Percentiles rank a stretch among this genome's conserved stretches.
Conservation (phyloP, 2,888 invertebrate species). For the Aproaerema taeniolella region DNA sequence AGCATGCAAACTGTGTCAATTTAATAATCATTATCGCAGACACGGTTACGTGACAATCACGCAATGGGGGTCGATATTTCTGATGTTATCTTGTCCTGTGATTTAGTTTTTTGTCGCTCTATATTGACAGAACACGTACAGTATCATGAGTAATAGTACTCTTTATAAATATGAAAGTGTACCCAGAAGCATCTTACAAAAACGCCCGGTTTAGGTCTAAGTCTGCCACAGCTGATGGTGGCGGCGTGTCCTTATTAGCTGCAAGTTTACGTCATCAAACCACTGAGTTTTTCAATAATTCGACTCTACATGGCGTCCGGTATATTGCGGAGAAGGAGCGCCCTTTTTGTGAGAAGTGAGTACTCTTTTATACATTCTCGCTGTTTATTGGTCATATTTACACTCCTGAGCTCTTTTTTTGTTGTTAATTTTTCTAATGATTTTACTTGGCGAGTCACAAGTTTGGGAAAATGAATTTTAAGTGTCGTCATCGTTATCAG, state of each 20-base stretch:
- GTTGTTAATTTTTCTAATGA: too few species aligned
- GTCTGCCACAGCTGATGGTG: slow-evolving; percentile 31
- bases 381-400: too few species aligned
- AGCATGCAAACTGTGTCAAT: not conserved
- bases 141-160: not conserved
- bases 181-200: slow-evolving; percentile 40
- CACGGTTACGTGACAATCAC: slow-evolving; percentile 14
- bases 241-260: slow-evolving; percentile 62
- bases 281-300: slow-evolving; percentile 85
- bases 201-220: slow-evolving; percentile 28
- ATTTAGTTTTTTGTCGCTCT: slow-evolving; percentile 27
- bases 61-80: slow-evolving; percentile 40
- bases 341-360: slow-evolving; percentile 86
- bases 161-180: slow-evolving; percentile 44
- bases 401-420: too few species aligned
- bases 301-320: slow-evolving; percentile 86
- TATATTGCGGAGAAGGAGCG: slow-evolving; percentile 86
- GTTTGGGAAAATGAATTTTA: too few species aligned
- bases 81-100: slow-evolving; percentile 48
- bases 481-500: too few species aligned
- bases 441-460: too few species aligned
- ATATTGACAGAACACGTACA: not conserved
- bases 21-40: not conserved
- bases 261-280: slow-evolving; percentile 84
- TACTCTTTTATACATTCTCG: slow-evolving; percentile 21